Evolutionary conservation across 2,797 vertebrate species (phyloP).

Genomic region (Anabas testudineus): DNA sequence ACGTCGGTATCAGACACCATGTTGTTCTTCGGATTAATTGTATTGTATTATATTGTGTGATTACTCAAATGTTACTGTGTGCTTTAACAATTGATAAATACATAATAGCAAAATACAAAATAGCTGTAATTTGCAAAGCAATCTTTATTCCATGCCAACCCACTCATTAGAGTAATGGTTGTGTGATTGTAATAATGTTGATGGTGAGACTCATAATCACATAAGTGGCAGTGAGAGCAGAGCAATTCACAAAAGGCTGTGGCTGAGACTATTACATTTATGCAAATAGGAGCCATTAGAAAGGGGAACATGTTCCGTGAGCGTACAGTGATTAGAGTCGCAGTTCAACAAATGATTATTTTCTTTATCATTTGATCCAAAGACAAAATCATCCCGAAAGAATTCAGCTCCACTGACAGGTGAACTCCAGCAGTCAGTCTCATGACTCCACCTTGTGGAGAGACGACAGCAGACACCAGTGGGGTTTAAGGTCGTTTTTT

Average conservation of each 20-base stretch:
- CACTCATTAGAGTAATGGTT: conserved; percentile 40
- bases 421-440: background rate
- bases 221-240: conserved; percentile 3
- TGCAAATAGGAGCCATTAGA: conserved; percentile 22
- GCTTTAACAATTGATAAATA: conserved; percentile 16
- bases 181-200: conserved; percentile 35
- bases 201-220: conserved; percentile 29
- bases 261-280: conserved; percentile 16
- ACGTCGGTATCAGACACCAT: background rate
- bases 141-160: background rate
- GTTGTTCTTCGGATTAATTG: background rate
- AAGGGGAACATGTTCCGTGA: background rate
- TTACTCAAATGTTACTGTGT: background rate
- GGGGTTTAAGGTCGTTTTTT: no score
- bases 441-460: conserved; percentile 46
- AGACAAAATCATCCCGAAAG: background rate
- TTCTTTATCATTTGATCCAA: conserved; percentile 1
- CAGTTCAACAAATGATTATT: conserved; percentile 8
- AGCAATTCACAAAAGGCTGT: conserved; percentile 30
- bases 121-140: conserved; percentile 7
- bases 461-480: background rate
- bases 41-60: no score
- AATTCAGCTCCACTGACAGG: background rate
- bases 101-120: no score
- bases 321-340: conserved; percentile 16